phyloP scores from a whole-genome alignment of 2,797 vertebrate genomes.

The Tinamus major region DNA sequence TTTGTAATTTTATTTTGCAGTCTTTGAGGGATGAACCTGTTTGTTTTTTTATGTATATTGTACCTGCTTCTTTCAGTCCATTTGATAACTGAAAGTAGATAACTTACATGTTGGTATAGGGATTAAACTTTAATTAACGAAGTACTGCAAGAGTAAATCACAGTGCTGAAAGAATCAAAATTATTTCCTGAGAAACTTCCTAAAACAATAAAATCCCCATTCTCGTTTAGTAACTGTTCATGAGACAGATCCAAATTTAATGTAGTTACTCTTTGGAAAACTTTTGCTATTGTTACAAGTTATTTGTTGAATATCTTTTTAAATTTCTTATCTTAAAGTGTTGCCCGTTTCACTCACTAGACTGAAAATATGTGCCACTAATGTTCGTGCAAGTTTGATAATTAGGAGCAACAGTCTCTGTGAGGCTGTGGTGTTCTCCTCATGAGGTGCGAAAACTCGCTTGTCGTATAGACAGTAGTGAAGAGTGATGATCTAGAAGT shows the following conservation, averaged over 20 bases:
- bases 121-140: not conserved
- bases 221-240: rapidly evolving
- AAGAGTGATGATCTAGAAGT: not conserved
- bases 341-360: not conserved
- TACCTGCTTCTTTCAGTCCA: not conserved
- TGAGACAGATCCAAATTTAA: not conserved
- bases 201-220: not conserved
- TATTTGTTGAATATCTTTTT: not conserved
- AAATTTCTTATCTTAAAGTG: not conserved
- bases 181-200: not conserved
- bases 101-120: not conserved
- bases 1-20: not conserved
- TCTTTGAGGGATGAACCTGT: not conserved
- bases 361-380: not conserved
- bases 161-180: not conserved
- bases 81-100: not conserved
- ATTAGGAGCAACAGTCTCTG: not conserved
- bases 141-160: not conserved
- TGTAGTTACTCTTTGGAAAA: not conserved
- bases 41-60: not conserved
- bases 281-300: not conserved
- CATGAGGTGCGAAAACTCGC: not conserved
- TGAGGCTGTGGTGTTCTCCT: not conserved
- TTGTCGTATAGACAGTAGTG: not conserved
- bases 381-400: not conserved